Conservation (phyloP, 2,888 invertebrate species). For the Acronicta aceris region DNA sequence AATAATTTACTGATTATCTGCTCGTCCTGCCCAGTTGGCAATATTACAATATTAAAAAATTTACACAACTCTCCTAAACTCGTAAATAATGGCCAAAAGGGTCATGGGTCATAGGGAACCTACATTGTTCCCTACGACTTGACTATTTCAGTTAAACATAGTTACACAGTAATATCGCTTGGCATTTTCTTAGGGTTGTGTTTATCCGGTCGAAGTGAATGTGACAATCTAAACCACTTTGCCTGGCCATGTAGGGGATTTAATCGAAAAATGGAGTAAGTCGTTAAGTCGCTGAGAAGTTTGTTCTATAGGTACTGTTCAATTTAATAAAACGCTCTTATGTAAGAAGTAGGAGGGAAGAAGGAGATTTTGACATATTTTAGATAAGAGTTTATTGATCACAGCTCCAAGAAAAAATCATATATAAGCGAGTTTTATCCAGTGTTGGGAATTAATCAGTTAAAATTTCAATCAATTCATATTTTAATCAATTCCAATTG, state of each 20-base stretch:
- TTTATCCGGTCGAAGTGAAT: constrained; percentile 13
- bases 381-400: too few relatives aligned
- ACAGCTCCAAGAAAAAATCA: too few relatives aligned
- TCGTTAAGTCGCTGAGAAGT: background rate
- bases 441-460: too few relatives aligned
- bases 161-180: background rate
- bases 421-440: too few relatives aligned
- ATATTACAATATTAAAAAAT: too few relatives aligned
- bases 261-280: constrained; percentile 8
- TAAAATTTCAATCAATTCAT: too few relatives aligned
- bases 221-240: constrained; percentile 29
- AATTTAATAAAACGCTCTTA: background rate
- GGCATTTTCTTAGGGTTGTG: background rate
- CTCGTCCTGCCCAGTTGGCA: too few relatives aligned
- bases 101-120: background rate
- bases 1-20: too few relatives aligned
- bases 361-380: too few relatives aligned
- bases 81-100: background rate
- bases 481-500: too few relatives aligned
- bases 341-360: background rate
- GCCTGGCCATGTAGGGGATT: constrained; percentile 10
- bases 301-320: background rate
- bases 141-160: too few relatives aligned
- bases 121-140: background rate
- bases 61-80: too few relatives aligned